Evolutionary conservation across 2,888 invertebrate genomes (phyloP), one percentile per base, ranked within the genome.

Genomic region (Epiblema foenella): DNA sequence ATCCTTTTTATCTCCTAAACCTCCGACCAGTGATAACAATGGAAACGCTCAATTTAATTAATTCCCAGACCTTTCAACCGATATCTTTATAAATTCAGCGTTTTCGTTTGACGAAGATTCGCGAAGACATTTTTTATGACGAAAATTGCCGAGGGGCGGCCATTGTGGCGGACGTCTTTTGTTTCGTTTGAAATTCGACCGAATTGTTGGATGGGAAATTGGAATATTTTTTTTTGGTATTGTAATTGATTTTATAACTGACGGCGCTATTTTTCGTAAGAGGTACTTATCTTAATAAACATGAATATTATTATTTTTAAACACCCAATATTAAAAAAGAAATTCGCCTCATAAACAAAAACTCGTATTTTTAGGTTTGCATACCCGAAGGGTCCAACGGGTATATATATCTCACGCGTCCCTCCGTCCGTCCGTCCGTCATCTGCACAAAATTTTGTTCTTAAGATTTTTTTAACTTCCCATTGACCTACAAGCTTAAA

Each of bases 61-160:
- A 70, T 70, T 60, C 54, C 69, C 69, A 69, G 59, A 59, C 70
- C 70, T 70, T 70, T 46, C 65, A 52, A 52, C 65, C 49, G 65
- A 70, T 66, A 60, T 70, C 70, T 70, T 70, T 66, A 65, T 70
- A 70, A 56, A 69, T 69, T 64, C 63, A 51, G 51, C 69, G 51
- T 60, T 65, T 52, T 33, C 67, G 69, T 69, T 72, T 69, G 72
- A 69, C 73, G 63, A 59, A 73, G 73, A 75, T 71, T 74, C 72
- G 54, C 65, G 72, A 63, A 64, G 54, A 73, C 74, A 73, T 74
- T 75, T 76, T 74, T 75, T 74, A 76, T 75, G 73, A 74, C 64
- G 73, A 74, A 72, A 74, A 76, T 76, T 75, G 75, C 74, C 67
- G 66, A 56, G 54, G 54, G 60, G 57, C 73, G 59, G 70, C 70